phyloP scores from a whole-genome alignment of 2,888 invertebrate genomes.

The Charanyca ferruginea region DNA sequence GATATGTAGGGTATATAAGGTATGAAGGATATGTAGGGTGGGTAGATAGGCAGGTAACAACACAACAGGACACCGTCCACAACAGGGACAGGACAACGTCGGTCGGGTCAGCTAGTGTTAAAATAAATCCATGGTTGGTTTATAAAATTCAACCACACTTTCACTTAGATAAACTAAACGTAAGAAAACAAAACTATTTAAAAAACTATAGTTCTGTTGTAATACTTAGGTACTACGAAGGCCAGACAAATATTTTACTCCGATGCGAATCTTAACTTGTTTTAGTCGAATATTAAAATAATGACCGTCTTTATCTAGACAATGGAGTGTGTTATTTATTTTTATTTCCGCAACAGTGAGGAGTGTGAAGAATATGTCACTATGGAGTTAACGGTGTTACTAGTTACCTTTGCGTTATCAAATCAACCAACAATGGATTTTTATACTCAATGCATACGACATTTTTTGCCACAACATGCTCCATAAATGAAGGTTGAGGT shows the following conservation, averaged over 20 bases:
- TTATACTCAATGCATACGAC: neutral
- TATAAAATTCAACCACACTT: neutral
- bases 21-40: too few species aligned
- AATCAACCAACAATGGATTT: neutral
- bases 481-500: constrained; percentile 36
- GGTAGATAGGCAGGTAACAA: too few species aligned
- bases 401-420: neutral
- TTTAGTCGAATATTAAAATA: constrained; percentile 53
- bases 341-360: constrained; percentile 44
- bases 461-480: neutral
- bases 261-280: constrained; percentile 22
- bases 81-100: too few species aligned
- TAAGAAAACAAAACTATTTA: neutral
- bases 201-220: constrained; percentile 2
- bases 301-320: constrained; percentile 54
- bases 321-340: constrained; percentile 50
- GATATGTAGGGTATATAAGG: too few species aligned
- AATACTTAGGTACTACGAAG: constrained; percentile 31
- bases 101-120: too few species aligned
- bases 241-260: constrained; percentile 36
- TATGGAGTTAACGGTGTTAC: neutral
- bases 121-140: neutral
- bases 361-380: constrained; percentile 42
- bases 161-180: neutral
- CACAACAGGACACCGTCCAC: too few species aligned